Evolutionary conservation across 2,797 vertebrate species (phyloP).

Genomic region (Peromyscus eremicus): DNA sequence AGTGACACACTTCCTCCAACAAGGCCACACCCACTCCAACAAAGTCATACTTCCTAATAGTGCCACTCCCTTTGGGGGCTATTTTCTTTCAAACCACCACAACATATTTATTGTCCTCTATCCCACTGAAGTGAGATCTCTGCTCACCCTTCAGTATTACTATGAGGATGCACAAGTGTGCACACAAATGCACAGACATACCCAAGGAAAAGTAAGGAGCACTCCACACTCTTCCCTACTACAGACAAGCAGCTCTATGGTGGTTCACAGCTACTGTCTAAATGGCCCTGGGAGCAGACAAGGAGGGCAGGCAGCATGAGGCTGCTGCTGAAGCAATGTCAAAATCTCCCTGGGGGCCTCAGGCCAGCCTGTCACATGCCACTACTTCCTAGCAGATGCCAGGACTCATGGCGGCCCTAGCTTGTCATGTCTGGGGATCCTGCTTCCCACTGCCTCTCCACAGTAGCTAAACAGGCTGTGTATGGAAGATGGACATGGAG

Average conservation of each 20-base stretch:
- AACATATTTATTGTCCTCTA: fast-evolving
- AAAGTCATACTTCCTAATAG: neutral
- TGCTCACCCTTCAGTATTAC: neutral
- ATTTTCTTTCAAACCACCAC: neutral
- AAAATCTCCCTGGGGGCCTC: neutral
- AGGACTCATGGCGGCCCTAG: neutral
- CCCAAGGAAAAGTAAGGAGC: fast-evolving
- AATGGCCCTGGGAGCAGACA: neutral
- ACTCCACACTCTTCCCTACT: too few relatives aligned
- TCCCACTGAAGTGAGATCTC: neutral
- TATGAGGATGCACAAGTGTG: neutral
- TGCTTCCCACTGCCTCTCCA: neutral
- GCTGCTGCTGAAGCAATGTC: neutral
- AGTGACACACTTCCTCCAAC: neutral
- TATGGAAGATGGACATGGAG: fast-evolving
- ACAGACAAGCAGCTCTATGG: neutral
- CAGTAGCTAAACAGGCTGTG: neutral
- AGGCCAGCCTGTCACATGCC: neutral
- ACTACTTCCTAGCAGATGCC: neutral
- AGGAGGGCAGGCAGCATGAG: neutral
- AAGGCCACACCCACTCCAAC: neutral
- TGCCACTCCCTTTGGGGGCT: neutral
- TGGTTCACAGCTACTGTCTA: neutral
- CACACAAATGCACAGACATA: too few relatives aligned
- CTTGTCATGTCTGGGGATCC: neutral